Evolutionary conservation across 2,888 invertebrate species (phyloP).

Genomic region (Corbicula japonica): DNA sequence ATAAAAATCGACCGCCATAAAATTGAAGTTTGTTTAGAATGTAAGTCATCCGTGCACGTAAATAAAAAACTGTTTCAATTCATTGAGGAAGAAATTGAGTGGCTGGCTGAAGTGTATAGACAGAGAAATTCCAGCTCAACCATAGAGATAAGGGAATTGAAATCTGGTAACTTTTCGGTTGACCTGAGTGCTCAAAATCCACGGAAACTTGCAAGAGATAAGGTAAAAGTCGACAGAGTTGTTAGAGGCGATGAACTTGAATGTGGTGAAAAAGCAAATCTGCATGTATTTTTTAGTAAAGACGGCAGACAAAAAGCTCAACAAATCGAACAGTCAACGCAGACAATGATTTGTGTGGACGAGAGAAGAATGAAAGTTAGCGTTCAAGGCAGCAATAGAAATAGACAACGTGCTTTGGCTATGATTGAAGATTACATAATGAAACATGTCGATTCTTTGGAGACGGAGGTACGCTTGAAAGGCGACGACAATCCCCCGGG

Average conservation of each 20-base stretch:
- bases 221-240: conserved; percentile 54
- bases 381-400: background rate
- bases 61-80: conserved; percentile 53
- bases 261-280: conserved; percentile 33
- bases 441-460: background rate
- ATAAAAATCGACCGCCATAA: conserved; percentile 9
- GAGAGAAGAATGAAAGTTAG: conserved; percentile 19
- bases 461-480: conserved; percentile 5
- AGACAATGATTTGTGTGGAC: conserved; percentile 13
- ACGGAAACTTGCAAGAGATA: conserved; percentile 56
- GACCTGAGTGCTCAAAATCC: conserved; percentile 61
- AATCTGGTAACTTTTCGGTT: conserved; percentile 61
- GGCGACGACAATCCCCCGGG: conserved; percentile 23
- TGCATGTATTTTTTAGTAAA: conserved; percentile 15
- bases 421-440: background rate
- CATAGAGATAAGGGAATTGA: conserved; percentile 31
- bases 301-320: background rate
- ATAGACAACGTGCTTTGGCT: conserved; percentile 3
- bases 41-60: conserved; percentile 59
- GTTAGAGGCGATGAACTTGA: conserved; percentile 67
- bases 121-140: conserved; percentile 5
- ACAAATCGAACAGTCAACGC: conserved; percentile 8
- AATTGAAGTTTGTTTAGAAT: conserved; percentile 44
- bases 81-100: conserved; percentile 52
- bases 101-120: conserved; percentile 27